Evolutionary conservation across 2,797 vertebrate species (phyloP).

Genomic region (Acomys russatus): DNA sequence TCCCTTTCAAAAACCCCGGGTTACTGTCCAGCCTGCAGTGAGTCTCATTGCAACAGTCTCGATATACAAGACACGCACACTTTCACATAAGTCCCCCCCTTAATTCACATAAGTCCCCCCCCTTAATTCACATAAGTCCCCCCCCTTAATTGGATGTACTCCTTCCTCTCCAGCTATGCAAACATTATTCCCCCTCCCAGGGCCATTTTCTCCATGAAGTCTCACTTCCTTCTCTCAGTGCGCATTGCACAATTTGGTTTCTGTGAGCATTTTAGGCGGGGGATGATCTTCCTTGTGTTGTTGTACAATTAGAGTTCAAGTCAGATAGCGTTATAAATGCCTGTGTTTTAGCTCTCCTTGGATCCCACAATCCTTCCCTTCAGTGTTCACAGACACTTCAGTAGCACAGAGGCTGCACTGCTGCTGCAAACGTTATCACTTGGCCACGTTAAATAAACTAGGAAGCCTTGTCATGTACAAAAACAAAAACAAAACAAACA

Average conservation of each 20-base stretch:
- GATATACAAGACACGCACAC: background rate
- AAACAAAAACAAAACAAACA: too few species aligned
- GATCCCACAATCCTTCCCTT: background rate
- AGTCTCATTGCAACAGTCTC: background rate
- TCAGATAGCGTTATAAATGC: background rate
- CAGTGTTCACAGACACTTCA: background rate
- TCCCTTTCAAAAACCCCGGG: background rate
- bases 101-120: too few species aligned
- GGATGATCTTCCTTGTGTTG: slow-evolving; percentile 22
- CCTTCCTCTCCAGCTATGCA: slow-evolving; percentile 60
- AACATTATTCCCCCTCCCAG: slow-evolving; percentile 66
- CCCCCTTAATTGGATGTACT: slow-evolving; percentile 53
- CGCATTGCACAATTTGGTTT: slow-evolving; percentile 72
- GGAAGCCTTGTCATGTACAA: background rate
- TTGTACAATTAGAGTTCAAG: slow-evolving; percentile 52
- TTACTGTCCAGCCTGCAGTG: background rate
- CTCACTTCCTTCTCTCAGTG: slow-evolving; percentile 76
- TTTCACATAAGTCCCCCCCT: slow-evolving; percentile 73
- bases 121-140: slow-evolving; percentile 68
- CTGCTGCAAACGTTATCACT: slow-evolving; percentile 39
- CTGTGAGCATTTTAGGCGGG: slow-evolving; percentile 58
- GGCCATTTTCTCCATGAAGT: slow-evolving; percentile 71
- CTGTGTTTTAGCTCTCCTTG: slow-evolving; percentile 5
- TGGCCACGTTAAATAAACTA: slow-evolving; percentile 58
- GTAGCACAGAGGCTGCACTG: background rate